Evolutionary conservation across 2,888 invertebrate genomes (phyloP).

Genomic region (Hoplodrina blanda): DNA sequence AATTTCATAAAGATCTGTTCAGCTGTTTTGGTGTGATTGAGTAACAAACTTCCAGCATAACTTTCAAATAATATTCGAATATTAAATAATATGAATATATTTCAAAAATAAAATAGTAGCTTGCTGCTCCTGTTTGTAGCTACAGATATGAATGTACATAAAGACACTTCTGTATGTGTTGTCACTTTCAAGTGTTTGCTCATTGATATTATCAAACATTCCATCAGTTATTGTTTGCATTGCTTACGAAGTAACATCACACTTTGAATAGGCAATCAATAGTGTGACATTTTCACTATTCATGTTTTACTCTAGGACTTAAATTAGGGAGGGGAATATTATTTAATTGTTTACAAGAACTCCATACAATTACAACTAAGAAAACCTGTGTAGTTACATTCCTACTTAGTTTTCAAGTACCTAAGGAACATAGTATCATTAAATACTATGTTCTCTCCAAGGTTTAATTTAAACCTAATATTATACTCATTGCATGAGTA

Average conservation of each 20-base stretch:
- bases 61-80: too few species aligned
- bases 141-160: neutral
- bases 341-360: neutral
- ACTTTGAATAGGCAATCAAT: constrained; percentile 7
- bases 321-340: neutral
- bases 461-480: neutral
- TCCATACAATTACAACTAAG: neutral
- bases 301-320: neutral
- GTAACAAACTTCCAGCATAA: too few species aligned
- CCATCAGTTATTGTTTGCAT: constrained; percentile 26
- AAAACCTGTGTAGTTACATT: neutral
- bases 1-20: too few species aligned
- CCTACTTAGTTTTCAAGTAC: too few species aligned
- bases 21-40: too few species aligned
- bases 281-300: neutral
- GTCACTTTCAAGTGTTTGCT: neutral
- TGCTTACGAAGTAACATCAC: constrained; percentile 6
- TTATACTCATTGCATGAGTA: neutral
- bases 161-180: neutral
- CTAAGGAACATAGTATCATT: too few species aligned
- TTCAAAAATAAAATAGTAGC: constrained; percentile 1
- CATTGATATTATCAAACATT: constrained; percentile 36
- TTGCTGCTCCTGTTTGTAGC: neutral
- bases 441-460: neutral
- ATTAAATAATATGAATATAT: too few species aligned